A percentile compares a stretch with the other conserved stretches of the same genome.
These are phyloP conservation scores for Salvelinus namaycush DNA, from an alignment of 2,113 vertebrate genomes.

Conservation along the genomic window DNA sequence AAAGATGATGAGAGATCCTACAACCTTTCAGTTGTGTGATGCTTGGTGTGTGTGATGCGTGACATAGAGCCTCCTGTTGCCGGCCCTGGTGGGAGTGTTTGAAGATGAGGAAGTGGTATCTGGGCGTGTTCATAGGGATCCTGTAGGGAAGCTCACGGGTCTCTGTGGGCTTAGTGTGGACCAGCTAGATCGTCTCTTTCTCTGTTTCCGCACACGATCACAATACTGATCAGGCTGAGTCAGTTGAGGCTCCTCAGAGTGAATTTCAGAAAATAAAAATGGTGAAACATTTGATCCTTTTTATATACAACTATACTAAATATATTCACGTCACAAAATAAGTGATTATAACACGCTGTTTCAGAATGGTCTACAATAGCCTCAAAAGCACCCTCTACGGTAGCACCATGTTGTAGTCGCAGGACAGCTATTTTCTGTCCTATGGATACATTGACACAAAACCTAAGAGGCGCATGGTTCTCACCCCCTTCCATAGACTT, in stretches of 20 bases:
- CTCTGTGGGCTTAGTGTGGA: conserved; percentile 90
- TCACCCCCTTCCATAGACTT: too few relatives aligned
- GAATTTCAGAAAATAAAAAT: too few relatives aligned
- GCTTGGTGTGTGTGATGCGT: conserved; percentile 51
- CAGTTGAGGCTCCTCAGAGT: too few relatives aligned
- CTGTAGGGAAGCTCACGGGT: conserved; percentile 84
- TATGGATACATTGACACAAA: too few relatives aligned
- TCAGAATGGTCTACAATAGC: too few relatives aligned
- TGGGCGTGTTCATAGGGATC: conserved; percentile 87
- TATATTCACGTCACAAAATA: too few relatives aligned
- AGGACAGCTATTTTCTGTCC: too few relatives aligned
- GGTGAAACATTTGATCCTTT: not conserved
- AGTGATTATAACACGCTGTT: too few relatives aligned
- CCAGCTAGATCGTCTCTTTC: conserved; percentile 90
- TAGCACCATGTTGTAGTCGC: too few relatives aligned
- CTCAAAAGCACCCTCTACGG: too few relatives aligned
- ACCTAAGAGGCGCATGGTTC: too few relatives aligned
- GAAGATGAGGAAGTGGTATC: conserved; percentile 96
- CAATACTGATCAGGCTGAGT: not conserved
- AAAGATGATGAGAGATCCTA: not conserved
- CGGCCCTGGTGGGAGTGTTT: conserved; percentile 93
- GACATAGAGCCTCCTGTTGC: conserved; percentile 89
- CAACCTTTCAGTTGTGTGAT: not conserved
- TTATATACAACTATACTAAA: too few relatives aligned
- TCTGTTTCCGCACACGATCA: conserved; percentile 77